Conservation (phyloP, 2,888 invertebrate species). For the Tetragnatha montana region DNA sequence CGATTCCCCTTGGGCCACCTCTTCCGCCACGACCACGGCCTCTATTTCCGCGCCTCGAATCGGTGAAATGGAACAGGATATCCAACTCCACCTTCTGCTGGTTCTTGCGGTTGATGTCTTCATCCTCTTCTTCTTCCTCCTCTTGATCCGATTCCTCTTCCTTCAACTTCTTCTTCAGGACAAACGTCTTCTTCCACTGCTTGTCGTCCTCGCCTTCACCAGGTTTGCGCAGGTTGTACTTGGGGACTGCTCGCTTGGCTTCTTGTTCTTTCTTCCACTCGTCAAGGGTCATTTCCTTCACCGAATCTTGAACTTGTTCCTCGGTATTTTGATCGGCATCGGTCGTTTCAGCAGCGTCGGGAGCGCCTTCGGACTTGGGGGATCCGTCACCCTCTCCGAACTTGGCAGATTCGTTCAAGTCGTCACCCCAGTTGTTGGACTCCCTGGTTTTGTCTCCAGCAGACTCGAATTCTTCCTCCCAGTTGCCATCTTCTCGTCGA, state of each 20-base stretch:
- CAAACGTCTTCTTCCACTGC: conserved; percentile 83
- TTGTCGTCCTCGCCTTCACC: conserved; percentile 93
- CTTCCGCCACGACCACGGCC: conserved; percentile 62
- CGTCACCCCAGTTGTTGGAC: conserved; percentile 4
- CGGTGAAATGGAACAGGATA: conserved; percentile 88
- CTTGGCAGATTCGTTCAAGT: conserved; percentile 17
- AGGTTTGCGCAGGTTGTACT: conserved; percentile 93
- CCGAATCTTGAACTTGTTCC: conserved; percentile 74
- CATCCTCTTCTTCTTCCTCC: conserved; percentile 77
- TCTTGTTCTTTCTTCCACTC: conserved; percentile 92
- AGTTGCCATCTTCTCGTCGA: not conserved
- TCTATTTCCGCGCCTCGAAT: conserved; percentile 58
- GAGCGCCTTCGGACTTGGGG: not conserved
- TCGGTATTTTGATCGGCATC: conserved; percentile 46
- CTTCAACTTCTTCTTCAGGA: conserved; percentile 81
- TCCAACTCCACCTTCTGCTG: conserved; percentile 89
- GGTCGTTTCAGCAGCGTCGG: conserved; percentile 40
- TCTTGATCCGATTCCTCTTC: conserved; percentile 76
- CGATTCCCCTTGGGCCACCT: conserved; percentile 36
- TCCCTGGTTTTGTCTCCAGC: conserved; percentile 24
- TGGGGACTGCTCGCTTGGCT: conserved; percentile 86
- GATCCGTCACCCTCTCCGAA: conserved; percentile 37
- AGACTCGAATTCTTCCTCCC: conserved; percentile 39
- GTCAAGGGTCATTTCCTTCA: conserved; percentile 88
- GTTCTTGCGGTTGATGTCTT: conserved; percentile 77